Conservation (phyloP, 2,113 vertebrate species). For the Tachuris rubrigastra region DNA sequence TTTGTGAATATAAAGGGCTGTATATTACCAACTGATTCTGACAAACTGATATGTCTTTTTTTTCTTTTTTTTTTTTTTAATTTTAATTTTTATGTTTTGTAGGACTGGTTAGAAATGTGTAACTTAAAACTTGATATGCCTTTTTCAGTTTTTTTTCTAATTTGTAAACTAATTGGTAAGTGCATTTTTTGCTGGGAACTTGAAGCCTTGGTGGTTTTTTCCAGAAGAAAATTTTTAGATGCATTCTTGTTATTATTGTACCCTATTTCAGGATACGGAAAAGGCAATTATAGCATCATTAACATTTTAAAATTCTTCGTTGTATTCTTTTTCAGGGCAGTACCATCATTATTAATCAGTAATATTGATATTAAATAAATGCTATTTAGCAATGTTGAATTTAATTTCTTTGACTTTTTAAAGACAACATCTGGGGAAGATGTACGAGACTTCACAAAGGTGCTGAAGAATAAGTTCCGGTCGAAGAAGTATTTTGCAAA, state of each 20-base stretch:
- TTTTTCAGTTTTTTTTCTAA: neutral
- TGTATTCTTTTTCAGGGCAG: neutral
- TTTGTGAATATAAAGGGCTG: neutral
- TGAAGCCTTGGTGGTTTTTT: neutral
- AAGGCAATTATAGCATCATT: neutral
- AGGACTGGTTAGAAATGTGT: neutral
- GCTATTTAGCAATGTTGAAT: neutral
- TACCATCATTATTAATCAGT: neutral
- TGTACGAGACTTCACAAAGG: conserved; percentile 97
- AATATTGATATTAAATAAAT: neutral
- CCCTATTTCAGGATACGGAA: neutral
- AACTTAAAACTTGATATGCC: neutral
- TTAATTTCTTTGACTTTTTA: neutral
- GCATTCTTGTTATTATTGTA: neutral
- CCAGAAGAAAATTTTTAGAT: neutral
- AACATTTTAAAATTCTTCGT: neutral
- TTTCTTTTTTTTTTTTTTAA: no score
- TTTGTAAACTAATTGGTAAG: neutral
- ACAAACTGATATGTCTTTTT: neutral
- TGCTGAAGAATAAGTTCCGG: conserved; percentile 97
- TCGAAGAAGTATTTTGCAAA: conserved; percentile 99
- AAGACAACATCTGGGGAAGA: conserved; percentile 98
- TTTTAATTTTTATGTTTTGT: neutral
- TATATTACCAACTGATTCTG: neutral
- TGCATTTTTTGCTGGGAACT: neutral